A percentile compares a stretch with the other conserved stretches of the same genome.
Conservation (phyloP, 2,797 vertebrate species). For the Anguilla anguilla region DNA sequence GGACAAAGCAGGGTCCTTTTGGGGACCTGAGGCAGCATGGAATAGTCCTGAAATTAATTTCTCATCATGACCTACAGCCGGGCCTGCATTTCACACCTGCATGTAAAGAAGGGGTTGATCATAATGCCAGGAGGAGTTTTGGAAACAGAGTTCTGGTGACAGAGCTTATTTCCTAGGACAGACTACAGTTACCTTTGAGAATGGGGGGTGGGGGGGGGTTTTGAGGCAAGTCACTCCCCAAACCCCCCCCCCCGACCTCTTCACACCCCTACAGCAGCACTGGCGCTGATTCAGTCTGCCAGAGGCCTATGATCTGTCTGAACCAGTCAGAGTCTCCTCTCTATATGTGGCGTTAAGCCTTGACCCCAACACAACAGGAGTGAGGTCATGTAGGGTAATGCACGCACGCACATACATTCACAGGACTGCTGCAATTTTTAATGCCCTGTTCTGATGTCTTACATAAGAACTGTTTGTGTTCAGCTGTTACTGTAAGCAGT, state of each 20-base stretch:
- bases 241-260: background rate
- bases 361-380: background rate
- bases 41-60: background rate
- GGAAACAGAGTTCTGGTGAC: background rate
- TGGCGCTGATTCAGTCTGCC: background rate
- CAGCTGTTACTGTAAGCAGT: background rate
- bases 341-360: background rate
- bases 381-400: slow-evolving; percentile 10
- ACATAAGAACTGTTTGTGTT: background rate
- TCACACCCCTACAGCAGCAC: background rate
- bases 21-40: background rate
- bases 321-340: background rate
- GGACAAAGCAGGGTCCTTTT: background rate
- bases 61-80: background rate
- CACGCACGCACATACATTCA: background rate
- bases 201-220: background rate
- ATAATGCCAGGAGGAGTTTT: background rate
- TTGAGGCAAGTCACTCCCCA: background rate
- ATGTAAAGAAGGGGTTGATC: background rate
- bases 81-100: background rate
- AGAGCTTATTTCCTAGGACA: background rate
- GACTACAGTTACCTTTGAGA: background rate
- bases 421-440: background rate
- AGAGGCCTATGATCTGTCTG: background rate
- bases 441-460: background rate